Evolutionary conservation across 2,797 vertebrate species (phyloP).

Genomic region (Pangasius sanitwongsei): DNA sequence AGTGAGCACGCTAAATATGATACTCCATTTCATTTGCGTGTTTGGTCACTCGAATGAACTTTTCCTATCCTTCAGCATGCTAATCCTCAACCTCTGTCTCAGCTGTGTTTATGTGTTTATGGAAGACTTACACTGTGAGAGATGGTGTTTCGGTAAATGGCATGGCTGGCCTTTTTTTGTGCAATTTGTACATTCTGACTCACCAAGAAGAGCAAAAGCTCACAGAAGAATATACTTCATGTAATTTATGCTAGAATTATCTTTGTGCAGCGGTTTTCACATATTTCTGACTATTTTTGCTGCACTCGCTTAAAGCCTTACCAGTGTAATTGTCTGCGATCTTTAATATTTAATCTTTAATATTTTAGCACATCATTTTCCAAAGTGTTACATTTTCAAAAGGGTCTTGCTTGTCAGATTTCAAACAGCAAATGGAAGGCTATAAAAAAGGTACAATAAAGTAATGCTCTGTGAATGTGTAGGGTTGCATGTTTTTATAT

Average conservation of each 20-base stretch:
- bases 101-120: conserved; percentile 19
- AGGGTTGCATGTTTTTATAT: not conserved
- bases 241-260: conserved; percentile 65
- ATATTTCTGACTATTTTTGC: conserved; percentile 69
- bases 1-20: conserved; percentile 71
- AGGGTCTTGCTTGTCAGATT: not conserved
- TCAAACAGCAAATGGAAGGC: conserved; percentile 8
- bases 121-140: not conserved
- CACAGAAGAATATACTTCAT: conserved; percentile 65
- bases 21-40: conserved; percentile 73
- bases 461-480: not conserved
- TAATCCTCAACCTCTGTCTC: conserved; percentile 51
- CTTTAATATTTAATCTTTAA: conserved; percentile 49
- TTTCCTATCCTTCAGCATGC: conserved; percentile 59
- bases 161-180: conserved; percentile 58
- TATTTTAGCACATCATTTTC: conserved; percentile 54
- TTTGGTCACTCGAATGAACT: conserved; percentile 70
- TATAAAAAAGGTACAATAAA: not conserved
- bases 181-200: conserved; percentile 60
- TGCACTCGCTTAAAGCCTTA: conserved; percentile 69
- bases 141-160: conserved; percentile 8
- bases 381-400: conserved; percentile 33
- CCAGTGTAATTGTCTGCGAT: conserved; percentile 66
- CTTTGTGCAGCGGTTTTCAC: conserved; percentile 64
- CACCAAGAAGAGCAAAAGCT: conserved; percentile 66